Conservation (phyloP, 2,113 vertebrate genomes). For the Lepisosteus oculatus region DNA sequence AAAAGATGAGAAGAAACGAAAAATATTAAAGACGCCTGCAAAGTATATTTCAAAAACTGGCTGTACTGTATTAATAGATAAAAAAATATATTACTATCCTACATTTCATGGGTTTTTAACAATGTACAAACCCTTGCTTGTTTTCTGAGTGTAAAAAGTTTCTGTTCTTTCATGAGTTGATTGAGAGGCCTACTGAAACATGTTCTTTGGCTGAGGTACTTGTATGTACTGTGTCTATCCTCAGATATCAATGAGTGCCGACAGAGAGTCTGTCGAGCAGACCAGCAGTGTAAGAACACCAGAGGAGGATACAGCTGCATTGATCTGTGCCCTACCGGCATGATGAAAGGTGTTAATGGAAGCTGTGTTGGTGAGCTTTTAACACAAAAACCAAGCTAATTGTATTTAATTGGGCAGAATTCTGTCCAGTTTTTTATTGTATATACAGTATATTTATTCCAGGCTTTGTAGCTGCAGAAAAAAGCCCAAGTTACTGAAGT, state of each 20-base stretch:
- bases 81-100: too few species aligned
- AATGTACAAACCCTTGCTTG: too few species aligned
- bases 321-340: slow-evolving; percentile 90
- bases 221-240: background rate
- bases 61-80: too few species aligned
- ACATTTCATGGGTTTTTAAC: too few species aligned
- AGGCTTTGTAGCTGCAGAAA: background rate
- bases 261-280: slow-evolving; percentile 85
- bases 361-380: slow-evolving; percentile 83
- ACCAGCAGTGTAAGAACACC: slow-evolving; percentile 93
- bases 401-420: too few species aligned
- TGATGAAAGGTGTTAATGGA: slow-evolving; percentile 86
- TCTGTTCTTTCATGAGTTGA: too few species aligned
- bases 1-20: too few species aligned
- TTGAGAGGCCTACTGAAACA: background rate
- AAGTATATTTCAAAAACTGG: too few species aligned
- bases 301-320: slow-evolving; percentile 91
- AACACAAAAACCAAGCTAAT: too few species aligned
- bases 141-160: background rate
- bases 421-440: too few species aligned
- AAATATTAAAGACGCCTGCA: too few species aligned
- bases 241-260: slow-evolving; percentile 94
- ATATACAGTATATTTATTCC: too few species aligned
- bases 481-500: background rate
- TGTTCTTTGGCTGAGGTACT: background rate